Evolutionary conservation across 2,797 vertebrate genomes (phyloP).

Genomic region (Notamacropus eugenii): DNA sequence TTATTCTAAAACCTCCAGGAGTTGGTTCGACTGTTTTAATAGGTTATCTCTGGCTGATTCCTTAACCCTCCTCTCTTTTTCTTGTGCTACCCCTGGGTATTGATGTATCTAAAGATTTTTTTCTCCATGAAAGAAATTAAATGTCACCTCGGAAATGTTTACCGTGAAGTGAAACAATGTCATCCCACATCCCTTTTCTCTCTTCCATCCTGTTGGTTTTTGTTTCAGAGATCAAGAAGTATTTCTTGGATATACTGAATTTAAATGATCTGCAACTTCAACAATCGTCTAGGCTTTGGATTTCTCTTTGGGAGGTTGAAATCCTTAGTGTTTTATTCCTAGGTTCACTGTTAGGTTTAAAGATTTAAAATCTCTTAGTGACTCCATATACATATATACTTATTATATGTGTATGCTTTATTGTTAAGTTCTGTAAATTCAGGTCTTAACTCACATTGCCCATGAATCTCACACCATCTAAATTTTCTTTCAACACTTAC

Average conservation of each 20-base stretch:
- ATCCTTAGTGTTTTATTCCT: background rate
- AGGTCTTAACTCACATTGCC: background rate
- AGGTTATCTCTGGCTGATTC: background rate
- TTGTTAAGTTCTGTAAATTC: background rate
- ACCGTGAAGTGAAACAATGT: background rate
- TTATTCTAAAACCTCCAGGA: background rate
- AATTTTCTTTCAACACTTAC: background rate
- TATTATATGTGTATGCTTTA: background rate
- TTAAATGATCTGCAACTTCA: background rate
- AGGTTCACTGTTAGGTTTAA: background rate
- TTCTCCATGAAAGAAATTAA: background rate
- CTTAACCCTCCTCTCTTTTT: background rate
- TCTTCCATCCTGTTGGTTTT: background rate
- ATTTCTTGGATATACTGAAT: slow-evolving; percentile 12
- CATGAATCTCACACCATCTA: slow-evolving; percentile 6
- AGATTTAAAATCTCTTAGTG: background rate
- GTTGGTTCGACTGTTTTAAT: background rate
- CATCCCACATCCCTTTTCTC: background rate
- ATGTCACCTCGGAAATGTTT: background rate
- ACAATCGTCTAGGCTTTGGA: background rate
- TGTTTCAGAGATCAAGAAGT: background rate
- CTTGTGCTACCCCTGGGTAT: background rate
- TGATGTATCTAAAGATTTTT: background rate
- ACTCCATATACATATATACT: background rate
- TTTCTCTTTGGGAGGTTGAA: background rate